These are phyloP conservation scores for Laspeyria flexula DNA, from an alignment of 2,888 invertebrate genomes.

Conservation along the genomic window DNA sequence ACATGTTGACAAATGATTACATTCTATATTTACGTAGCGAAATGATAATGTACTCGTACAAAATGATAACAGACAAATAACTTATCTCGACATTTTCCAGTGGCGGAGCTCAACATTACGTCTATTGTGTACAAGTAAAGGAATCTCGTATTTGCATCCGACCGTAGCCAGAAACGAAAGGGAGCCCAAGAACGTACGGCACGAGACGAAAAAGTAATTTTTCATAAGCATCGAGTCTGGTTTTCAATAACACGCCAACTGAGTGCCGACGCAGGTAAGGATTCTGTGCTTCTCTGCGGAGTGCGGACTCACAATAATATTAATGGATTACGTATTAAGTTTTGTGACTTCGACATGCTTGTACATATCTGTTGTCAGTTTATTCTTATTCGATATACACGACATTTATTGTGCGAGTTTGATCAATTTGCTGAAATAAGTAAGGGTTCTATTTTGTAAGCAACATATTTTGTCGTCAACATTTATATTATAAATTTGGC, in stretches of 20 bases:
- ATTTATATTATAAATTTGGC: no score
- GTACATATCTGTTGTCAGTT: not conserved
- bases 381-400: not conserved
- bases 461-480: no score
- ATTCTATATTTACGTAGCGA: conserved; percentile 44
- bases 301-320: conserved; percentile 36
- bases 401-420: no score
- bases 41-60: conserved; percentile 56
- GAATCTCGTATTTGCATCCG: conserved; percentile 78
- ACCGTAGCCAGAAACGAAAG: conserved; percentile 63
- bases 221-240: conserved; percentile 68
- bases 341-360: conserved; percentile 19
- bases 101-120: conserved; percentile 67
- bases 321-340: conserved; percentile 44
- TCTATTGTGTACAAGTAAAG: conserved; percentile 73
- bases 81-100: conserved; percentile 75
- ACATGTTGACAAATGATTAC: conserved; percentile 48
- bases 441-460: no score
- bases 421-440: no score
- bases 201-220: conserved; percentile 72
- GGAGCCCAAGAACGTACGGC: conserved; percentile 57
- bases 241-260: conserved; percentile 70
- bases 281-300: conserved; percentile 30
- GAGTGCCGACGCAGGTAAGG: conserved; percentile 52
- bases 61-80: conserved; percentile 72